phyloP scores from a whole-genome alignment of 2,888 invertebrate species.

The Pollenia angustigena region DNA sequence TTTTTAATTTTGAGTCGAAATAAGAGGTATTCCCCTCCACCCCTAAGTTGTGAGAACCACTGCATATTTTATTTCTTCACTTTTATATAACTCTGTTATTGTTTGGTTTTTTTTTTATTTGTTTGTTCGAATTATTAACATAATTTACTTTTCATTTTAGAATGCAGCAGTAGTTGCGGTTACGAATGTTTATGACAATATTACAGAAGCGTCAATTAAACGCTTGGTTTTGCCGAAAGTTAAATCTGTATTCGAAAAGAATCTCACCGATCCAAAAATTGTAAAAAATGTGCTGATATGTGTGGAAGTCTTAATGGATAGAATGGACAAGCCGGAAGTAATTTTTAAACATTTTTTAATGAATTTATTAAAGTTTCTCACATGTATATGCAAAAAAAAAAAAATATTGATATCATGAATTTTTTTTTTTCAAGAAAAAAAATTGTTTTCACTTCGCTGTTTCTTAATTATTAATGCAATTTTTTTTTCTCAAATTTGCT shows the following conservation, averaged over 20 bases:
- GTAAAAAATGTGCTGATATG: constrained; percentile 91
- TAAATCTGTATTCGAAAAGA: constrained; percentile 91
- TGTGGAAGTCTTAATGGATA: constrained; percentile 91
- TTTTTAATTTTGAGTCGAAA: too few species aligned
- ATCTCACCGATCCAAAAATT: constrained; percentile 91
- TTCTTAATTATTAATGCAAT: constrained; percentile 8
- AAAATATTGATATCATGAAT: too few species aligned
- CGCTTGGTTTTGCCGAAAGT: constrained; percentile 93
- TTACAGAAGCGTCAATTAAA: constrained; percentile 92
- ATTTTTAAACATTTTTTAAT: constrained; percentile 30
- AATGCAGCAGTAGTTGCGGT: constrained; percentile 95
- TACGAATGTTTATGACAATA: constrained; percentile 92
- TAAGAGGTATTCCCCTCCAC: too few species aligned
- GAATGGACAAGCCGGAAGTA: constrained; percentile 92
- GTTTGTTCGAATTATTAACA: not conserved
- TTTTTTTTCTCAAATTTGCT: constrained; percentile 19
- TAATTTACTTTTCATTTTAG: constrained; percentile 84
- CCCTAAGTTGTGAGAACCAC: too few species aligned
- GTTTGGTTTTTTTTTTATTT: not conserved
- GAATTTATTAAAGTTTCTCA: not conserved
- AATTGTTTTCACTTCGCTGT: too few species aligned
- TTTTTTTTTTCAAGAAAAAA: too few species aligned
- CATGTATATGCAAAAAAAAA: not conserved
- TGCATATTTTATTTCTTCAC: not conserved
- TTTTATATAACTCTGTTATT: not conserved